Evolutionary conservation across 2,888 invertebrate genomes (phyloP).

Genomic region (Drosophila suboccidentalis): DNA sequence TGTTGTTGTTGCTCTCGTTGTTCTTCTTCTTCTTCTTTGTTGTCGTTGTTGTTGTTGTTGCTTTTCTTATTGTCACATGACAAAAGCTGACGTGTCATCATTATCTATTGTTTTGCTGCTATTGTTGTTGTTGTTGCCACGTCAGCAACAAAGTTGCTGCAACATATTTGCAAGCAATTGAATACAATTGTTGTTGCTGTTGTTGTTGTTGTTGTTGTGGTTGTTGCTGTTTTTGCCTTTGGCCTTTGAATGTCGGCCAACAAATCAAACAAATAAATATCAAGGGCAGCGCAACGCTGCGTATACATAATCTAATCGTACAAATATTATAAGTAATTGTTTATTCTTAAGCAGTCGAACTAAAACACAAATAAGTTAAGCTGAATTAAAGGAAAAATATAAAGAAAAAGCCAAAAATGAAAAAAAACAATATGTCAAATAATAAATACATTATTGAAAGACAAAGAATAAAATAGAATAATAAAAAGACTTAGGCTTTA

Average conservation of each 20-base stretch:
- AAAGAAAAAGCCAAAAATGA: no score
- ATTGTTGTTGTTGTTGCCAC: constrained; percentile 29
- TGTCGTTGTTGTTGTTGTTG: constrained; percentile 36
- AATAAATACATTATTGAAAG: no score
- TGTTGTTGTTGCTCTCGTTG: constrained; percentile 36
- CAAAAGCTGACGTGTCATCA: constrained; percentile 80
- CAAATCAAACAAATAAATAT: not conserved
- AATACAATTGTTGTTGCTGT: constrained; percentile 30
- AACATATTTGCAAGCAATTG: constrained; percentile 51
- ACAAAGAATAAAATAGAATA: no score
- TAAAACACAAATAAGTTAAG: no score
- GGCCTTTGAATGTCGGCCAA: constrained; percentile 7
- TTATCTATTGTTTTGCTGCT: constrained; percentile 70
- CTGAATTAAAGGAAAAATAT: no score
- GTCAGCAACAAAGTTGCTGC: constrained; percentile 68
- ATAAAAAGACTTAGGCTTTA: no score
- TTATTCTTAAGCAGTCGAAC: constrained; percentile 11
- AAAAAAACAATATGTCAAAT: no score
- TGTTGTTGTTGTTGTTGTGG: constrained; percentile 19
- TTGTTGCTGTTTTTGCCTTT: constrained; percentile 32
- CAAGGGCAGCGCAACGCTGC: constrained; percentile 19
- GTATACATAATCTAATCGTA: constrained; percentile 47
- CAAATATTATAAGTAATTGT: constrained; percentile 1
- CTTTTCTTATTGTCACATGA: constrained; percentile 69
- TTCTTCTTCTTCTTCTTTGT: constrained; percentile 39